Conservation (phyloP, 2,113 vertebrate species). For the Picathartes gymnocephalus region DNA sequence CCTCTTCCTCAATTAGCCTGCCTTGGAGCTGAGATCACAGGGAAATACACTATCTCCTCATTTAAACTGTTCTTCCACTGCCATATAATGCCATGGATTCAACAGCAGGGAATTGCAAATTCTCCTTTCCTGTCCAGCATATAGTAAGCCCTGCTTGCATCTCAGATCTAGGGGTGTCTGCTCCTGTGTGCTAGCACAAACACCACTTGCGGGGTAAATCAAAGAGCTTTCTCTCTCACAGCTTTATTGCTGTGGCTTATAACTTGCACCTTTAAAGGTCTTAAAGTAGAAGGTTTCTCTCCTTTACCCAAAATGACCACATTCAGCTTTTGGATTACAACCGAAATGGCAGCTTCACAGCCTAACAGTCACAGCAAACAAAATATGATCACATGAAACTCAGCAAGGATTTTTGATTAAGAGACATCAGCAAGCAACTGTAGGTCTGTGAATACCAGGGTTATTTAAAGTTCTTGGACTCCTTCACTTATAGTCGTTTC, state of each 20-base stretch:
- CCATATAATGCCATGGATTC: background rate
- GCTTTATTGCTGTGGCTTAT: background rate
- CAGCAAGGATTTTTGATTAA: background rate
- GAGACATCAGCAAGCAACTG: background rate
- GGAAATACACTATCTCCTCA: background rate
- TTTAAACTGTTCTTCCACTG: background rate
- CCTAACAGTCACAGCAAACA: background rate
- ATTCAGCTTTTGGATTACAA: background rate
- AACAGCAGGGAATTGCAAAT: background rate
- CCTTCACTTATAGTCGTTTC: background rate
- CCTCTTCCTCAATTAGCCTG: background rate
- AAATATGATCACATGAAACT: background rate
- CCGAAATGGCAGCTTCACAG: background rate
- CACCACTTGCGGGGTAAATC: background rate
- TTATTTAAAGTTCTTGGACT: background rate
- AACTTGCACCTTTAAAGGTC: background rate
- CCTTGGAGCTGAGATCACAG: background rate
- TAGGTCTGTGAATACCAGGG: background rate
- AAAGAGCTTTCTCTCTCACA: background rate
- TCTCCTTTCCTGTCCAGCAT: background rate
- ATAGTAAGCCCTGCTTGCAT: background rate
- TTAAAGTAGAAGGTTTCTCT: conserved; percentile 1
- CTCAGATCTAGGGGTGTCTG: background rate
- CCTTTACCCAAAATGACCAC: background rate
- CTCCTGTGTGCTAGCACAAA: background rate